A percentile compares a stretch with the other conserved stretches of the same genome.
Evolutionary conservation across 1,140 invertebrate species (phyloP).

Genomic region (Armadillidium nasatum): DNA sequence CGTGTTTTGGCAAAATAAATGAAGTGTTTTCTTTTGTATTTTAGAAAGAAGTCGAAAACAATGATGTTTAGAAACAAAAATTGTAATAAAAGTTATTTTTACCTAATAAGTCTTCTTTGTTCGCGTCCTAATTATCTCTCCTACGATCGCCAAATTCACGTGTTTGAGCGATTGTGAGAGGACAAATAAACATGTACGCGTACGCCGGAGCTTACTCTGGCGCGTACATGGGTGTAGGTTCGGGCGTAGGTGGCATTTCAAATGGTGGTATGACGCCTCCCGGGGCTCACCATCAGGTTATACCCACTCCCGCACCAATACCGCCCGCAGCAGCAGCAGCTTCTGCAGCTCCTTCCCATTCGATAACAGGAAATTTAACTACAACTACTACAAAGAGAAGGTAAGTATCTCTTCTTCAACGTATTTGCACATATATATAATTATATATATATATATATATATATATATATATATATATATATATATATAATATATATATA

Average conservation of each 20-base stretch:
- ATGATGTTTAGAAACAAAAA: too few species aligned
- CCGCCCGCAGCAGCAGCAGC: not conserved
- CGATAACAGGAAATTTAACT: conserved; percentile 20
- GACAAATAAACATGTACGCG: conserved; percentile 27
- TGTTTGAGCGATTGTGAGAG: not conserved
- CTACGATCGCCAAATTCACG: too few species aligned
- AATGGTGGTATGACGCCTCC: not conserved
- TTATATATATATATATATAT: too few species aligned
- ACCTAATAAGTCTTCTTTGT: too few species aligned
- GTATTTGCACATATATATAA: too few species aligned
- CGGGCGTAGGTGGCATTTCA: conserved; percentile 37
- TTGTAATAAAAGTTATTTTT: too few species aligned
- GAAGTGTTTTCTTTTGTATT: too few species aligned
- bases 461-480: too few species aligned
- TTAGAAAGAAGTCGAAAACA: too few species aligned
- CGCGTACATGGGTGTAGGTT: conserved; percentile 38
- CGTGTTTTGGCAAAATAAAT: too few species aligned
- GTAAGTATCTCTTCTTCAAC: conserved; percentile 13
- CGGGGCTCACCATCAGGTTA: not conserved
- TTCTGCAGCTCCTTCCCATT: not conserved
- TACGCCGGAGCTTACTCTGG: conserved; percentile 37
- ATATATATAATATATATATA: too few species aligned
- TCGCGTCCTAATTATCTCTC: too few species aligned
- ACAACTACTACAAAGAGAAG: conserved; percentile 36
- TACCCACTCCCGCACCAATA: not conserved